Evolutionary conservation across 2,797 vertebrate species (phyloP), one percentile per base, ranked within the genome.

Genomic region (Sebastolobus altivelis): DNA sequence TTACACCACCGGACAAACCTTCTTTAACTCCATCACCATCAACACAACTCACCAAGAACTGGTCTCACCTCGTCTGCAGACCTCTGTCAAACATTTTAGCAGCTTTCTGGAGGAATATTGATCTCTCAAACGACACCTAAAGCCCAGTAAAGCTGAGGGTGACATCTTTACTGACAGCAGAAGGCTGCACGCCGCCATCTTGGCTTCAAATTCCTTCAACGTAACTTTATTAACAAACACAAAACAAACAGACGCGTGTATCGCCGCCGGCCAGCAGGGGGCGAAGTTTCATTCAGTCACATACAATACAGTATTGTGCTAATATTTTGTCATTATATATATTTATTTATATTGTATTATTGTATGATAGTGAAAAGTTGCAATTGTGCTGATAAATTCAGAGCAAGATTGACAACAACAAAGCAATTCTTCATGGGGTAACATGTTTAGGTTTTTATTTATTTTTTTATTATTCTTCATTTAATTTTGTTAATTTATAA

Each of bases 171-270:
- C 1, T 43, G 70, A 96, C 95, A 96, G 96, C 94, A 95, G 95
- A 89, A 92, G 3, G 37, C 6, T 46, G 84, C 92, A 76, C 76
- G 92, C 95, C 89, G 97, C 97, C 98, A 99, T 99, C 93, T 97
- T 97, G 89, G 56, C 71, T 93, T 86, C 58, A 82, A 88, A 81
- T 56, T 3, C 5, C 8, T 3, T 75, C 75, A 76, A 37, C 5
- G 59, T 58, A 96, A 90, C 95, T 96, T 96, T 96, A 96, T 96
- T 95, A n/a, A 27, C 73, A 91, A 80, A 65, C 0, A 11, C 4
- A 46, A 0, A 14, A 61, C 11, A 38, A 2, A 56, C 77, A 69
- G 37, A 73, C 16, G 7, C 2, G 2, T 2, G 49, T 20, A 2
- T 16, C 8, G 4, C 4, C 10, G 1, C 46, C 5, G 0, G 22